Percentiles rank a stretch among this genome's conserved stretches.
phyloP scores from a whole-genome alignment of 1,140 invertebrate genomes.

The Tribolium castaneum region DNA sequence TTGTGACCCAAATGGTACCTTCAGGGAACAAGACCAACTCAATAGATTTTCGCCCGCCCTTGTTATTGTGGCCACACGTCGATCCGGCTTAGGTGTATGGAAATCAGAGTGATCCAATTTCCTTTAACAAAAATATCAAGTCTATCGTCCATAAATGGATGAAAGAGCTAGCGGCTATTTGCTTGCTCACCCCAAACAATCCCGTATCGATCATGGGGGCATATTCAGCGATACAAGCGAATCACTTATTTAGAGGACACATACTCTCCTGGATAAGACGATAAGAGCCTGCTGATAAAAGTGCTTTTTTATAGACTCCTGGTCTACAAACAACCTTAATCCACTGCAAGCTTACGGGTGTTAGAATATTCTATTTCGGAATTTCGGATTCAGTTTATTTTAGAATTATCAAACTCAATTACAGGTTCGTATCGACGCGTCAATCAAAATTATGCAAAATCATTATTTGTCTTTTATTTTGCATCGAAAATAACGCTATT shows the following conservation, averaged over 20 bases:
- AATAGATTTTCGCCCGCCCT: constrained; percentile 29
- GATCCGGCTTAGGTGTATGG: constrained; percentile 53
- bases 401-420: too few species aligned
- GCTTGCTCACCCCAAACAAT: constrained; percentile 50
- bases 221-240: constrained; percentile 25
- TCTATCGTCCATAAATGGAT: constrained; percentile 52
- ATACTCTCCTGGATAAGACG: neutral
- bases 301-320: neutral
- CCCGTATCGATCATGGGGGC: constrained; percentile 46
- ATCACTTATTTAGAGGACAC: constrained; percentile 35
- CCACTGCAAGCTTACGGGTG: neutral
- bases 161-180: constrained; percentile 51
- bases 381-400: too few species aligned
- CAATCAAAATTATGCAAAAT: too few species aligned
- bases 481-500: too few species aligned
- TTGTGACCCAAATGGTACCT: constrained; percentile 35
- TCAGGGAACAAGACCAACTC: constrained; percentile 33
- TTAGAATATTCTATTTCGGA: neutral
- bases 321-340: neutral
- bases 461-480: too few species aligned
- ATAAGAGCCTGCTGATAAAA: neutral
- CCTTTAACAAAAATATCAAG: constrained; percentile 52
- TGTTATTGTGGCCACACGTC: constrained; percentile 47
- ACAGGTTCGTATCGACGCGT: too few species aligned
- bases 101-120: constrained; percentile 54